Conservation (phyloP, 2,888 invertebrate genomes). For the Latrodectus hesperus region DNA sequence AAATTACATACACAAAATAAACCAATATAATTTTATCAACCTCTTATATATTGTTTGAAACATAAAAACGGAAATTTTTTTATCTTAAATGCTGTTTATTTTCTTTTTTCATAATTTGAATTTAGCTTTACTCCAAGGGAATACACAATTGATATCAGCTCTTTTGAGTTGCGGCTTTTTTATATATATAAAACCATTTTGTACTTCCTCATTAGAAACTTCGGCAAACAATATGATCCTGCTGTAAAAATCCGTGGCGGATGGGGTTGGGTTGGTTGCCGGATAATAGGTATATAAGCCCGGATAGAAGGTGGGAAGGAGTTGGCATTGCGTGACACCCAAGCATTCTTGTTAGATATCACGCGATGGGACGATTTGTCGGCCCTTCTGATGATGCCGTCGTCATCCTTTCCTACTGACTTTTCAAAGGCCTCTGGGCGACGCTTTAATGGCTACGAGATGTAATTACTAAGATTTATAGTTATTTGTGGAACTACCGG, state of each 20-base stretch:
- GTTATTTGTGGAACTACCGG: conserved; percentile 66
- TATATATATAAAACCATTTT: no score
- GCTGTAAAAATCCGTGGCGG: background rate
- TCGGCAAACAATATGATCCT: background rate
- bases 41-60: no score
- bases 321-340: conserved; percentile 35
- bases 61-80: no score
- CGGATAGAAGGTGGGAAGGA: conserved; percentile 8
- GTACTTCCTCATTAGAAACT: background rate
- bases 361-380: conserved; percentile 67
- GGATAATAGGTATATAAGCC: conserved; percentile 26
- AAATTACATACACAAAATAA: no score
- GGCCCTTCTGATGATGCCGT: conserved; percentile 38
- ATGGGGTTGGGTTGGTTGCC: conserved; percentile 20
- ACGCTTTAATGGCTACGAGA: conserved; percentile 53
- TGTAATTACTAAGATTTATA: conserved; percentile 69
- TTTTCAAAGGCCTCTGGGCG: conserved; percentile 56
- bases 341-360: conserved; percentile 31
- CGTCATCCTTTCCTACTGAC: conserved; percentile 40
- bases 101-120: no score
- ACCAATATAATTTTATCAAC: no score
- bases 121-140: no score
- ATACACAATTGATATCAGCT: no score
- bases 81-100: no score
- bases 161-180: no score